Conservation (phyloP, 2,113 vertebrate species). For the Ciconia boyciana region DNA sequence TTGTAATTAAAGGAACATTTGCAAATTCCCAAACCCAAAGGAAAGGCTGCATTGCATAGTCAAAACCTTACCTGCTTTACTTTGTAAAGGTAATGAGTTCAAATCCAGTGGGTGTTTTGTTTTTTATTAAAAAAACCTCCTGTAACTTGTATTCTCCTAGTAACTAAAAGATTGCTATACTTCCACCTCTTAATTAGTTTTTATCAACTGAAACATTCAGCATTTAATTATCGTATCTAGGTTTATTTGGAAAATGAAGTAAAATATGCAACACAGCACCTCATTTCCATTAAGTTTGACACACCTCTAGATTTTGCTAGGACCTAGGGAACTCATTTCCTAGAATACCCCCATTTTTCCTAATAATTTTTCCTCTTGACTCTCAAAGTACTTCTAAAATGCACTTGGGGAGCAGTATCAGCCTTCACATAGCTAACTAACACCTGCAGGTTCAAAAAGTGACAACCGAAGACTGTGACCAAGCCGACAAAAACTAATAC, state of each 20-base stretch:
- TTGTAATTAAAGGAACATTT: slow-evolving; percentile 6
- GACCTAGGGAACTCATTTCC: not conserved
- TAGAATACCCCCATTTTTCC: not conserved
- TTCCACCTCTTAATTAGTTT: slow-evolving; percentile 53
- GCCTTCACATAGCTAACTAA: not conserved
- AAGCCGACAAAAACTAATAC: slow-evolving; percentile 19
- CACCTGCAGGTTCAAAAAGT: slow-evolving; percentile 53
- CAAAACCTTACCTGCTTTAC: slow-evolving; percentile 31
- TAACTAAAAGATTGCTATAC: not conserved
- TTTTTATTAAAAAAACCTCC: slow-evolving; percentile 9
- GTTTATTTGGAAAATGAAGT: not conserved
- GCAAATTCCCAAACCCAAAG: not conserved
- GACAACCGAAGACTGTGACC: not conserved
- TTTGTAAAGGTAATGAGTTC: slow-evolving; percentile 37
- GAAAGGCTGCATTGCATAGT: not conserved
- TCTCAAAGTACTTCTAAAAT: slow-evolving; percentile 1
- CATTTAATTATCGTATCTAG: not conserved
- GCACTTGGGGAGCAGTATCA: not conserved
- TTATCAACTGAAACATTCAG: slow-evolving; percentile 9
- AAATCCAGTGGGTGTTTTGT: slow-evolving; percentile 16
- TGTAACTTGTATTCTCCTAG: not conserved
- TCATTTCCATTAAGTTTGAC: not conserved
- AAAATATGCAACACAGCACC: not conserved
- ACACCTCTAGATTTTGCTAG: not conserved
- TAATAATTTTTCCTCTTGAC: not conserved